Conservation (phyloP, 1,140 invertebrate genomes). For the Notospermus geniculatus region DNA sequence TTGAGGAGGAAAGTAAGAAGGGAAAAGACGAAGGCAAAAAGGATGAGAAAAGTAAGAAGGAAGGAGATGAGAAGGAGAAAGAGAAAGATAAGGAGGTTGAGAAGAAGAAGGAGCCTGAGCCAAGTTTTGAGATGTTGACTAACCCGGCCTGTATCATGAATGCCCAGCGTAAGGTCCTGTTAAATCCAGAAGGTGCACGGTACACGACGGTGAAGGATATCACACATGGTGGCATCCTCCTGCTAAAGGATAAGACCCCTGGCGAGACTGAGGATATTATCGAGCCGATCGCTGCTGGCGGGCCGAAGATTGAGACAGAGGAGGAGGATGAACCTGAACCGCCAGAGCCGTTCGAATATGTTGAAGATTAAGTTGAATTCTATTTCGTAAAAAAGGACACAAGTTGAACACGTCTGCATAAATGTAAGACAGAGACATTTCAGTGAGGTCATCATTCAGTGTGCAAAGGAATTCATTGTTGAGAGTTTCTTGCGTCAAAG, state of each 20-base stretch:
- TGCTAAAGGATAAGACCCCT: conserved; percentile 75
- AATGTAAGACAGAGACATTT: too few relatives aligned
- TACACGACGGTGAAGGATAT: conserved; percentile 85
- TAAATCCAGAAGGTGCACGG: conserved; percentile 73
- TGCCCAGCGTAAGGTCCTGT: conserved; percentile 83
- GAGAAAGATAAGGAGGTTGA: conserved; percentile 46
- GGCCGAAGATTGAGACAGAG: conserved; percentile 82
- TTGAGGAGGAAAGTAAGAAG: conserved; percentile 45
- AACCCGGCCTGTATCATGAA: conserved; percentile 94
- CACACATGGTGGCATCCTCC: conserved; percentile 88
- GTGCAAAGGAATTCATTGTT: too few relatives aligned
- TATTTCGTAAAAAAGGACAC: too few relatives aligned
- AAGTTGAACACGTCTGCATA: too few relatives aligned
- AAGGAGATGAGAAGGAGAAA: conserved; percentile 44
- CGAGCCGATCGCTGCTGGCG: conserved; percentile 85
- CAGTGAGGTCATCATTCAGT: neutral
- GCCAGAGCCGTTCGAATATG: conserved; percentile 95
- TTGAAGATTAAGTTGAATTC: conserved; percentile 61
- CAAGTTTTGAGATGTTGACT: conserved; percentile 84
- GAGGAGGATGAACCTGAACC: conserved; percentile 90
- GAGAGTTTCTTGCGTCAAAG: too few relatives aligned
- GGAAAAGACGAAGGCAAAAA: conserved; percentile 43
- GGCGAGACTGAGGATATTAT: conserved; percentile 83
- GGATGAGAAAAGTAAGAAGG: conserved; percentile 22
- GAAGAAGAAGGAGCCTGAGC: conserved; percentile 64